Evolutionary conservation across 2,113 vertebrate species (phyloP).

Genomic region (Pandion haliaetus): DNA sequence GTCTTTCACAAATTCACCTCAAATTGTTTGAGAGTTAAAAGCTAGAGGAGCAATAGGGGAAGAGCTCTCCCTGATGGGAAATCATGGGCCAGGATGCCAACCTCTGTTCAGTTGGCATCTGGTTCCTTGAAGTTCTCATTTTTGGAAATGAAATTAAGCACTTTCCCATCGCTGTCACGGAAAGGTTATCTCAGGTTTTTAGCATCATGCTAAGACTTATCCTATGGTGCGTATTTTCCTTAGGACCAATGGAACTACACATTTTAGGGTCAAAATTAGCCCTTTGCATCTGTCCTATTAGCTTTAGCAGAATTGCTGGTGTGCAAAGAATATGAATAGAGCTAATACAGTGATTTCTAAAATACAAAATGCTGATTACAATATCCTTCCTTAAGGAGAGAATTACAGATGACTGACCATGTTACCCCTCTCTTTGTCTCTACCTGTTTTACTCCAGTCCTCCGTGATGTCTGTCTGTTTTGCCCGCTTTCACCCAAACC

Average conservation of each 20-base stretch:
- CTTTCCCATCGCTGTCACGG: neutral
- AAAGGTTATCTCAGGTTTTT: neutral
- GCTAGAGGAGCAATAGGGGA: neutral
- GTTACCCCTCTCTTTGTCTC: neutral
- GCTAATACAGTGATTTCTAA: neutral
- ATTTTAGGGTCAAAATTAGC: neutral
- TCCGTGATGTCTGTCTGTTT: constrained; percentile 97
- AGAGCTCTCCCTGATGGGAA: neutral
- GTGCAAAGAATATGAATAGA: neutral
- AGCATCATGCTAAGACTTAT: neutral
- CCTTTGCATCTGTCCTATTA: neutral
- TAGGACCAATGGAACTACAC: neutral
- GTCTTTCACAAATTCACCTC: neutral
- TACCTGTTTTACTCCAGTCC: constrained; percentile 77
- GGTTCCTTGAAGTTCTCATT: neutral
- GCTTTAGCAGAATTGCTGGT: neutral
- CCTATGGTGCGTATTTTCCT: neutral
- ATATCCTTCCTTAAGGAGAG: neutral
- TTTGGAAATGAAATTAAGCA: neutral
- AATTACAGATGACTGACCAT: neutral
- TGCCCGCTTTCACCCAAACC: constrained; percentile 95
- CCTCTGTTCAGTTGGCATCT: neutral
- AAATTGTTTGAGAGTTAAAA: neutral
- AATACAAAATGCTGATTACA: neutral
- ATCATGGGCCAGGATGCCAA: neutral